Base-by-base conservation (phyloP, 2,888 invertebrate genomes). In the Mantis religiosa region DNA sequence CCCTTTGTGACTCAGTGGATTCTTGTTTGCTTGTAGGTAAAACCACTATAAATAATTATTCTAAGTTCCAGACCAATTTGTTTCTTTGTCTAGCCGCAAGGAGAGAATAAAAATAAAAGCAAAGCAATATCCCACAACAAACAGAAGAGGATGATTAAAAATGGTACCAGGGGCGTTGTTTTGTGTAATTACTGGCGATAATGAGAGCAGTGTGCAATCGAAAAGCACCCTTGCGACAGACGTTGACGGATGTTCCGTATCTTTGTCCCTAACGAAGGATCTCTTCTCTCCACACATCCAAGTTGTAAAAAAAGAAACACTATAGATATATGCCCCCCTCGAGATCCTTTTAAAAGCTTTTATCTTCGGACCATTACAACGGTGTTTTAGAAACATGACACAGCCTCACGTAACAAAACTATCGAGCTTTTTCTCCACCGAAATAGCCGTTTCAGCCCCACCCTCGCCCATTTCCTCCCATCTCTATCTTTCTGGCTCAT, bases 281-380 rank as follows among this genome's bases (percentile, higher is more conserved):
- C 54, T 20, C 54, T 71, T 71, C 54, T 1, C 54, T 71, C 54
- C 54, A 71, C 54, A 71, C 54, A 71, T 71, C 54, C 54, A 71
- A 20, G 20, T 20, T 71, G 54, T 20, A 71, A 71, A 71, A 71
- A 71, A 71, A 54, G 47, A 14, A 47, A 6, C 3, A 14, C 2
- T 7, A 47, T 15, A 54, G 15, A n/a, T n/a, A n/a, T n/a, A n/a
- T n/a, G n/a, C n/a, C n/a, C n/a, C n/a, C n/a, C 87, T 82, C n/a
- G 81, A 87, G 87, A 87, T 87, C 28, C 82, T 82, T 87, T 87
- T 87, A 87, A 87, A 87, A 87, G 87, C 87, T 87, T 87, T 87
- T 87, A 87, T 87, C 87, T 87, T 28, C 87, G 30, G 87, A 81
- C 87, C 82, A 87, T 87, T 82, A 87, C 87, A 87, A 87, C 87